Percentiles rank a stretch among this genome's conserved stretches.
Evolutionary conservation across 2,888 invertebrate species (phyloP).

Genomic region (Hetaerina titia): DNA sequence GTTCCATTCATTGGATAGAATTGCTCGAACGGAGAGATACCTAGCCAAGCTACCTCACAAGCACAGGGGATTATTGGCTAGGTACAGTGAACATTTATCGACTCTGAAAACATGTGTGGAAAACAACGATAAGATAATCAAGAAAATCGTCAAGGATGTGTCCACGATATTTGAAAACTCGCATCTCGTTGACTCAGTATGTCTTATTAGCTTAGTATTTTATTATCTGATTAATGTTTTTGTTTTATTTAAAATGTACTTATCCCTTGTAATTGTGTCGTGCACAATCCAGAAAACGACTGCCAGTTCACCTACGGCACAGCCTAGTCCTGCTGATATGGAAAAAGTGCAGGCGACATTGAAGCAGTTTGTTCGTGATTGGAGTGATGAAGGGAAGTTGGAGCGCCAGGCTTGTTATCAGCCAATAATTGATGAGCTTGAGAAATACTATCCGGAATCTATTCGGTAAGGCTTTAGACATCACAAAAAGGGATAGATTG

Average conservation of each 20-base stretch:
- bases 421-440: conserved; percentile 92
- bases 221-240: background rate
- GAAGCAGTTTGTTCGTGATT: conserved; percentile 98
- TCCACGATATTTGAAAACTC: conserved; percentile 86
- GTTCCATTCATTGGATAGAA: conserved; percentile 86
- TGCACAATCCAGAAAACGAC: background rate
- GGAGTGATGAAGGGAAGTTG: conserved; percentile 90
- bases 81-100: conserved; percentile 87
- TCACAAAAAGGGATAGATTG: background rate
- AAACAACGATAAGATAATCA: conserved; percentile 83
- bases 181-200: conserved; percentile 19
- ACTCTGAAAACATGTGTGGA: conserved; percentile 87
- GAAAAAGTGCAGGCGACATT: conserved; percentile 95
- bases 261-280: background rate
- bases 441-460: conserved; percentile 84
- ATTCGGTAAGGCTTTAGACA: conserved; percentile 76
- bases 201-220: background rate
- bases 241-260: background rate
- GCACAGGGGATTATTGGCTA: conserved; percentile 87
- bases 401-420: conserved; percentile 93
- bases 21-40: conserved; percentile 88
- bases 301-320: background rate
- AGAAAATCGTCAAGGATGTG: conserved; percentile 88
- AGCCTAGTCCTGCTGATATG: conserved; percentile 78
- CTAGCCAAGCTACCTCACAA: conserved; percentile 85